phyloP scores from a whole-genome alignment of 2,113 vertebrate species.

The Oryzias melastigma region DNA sequence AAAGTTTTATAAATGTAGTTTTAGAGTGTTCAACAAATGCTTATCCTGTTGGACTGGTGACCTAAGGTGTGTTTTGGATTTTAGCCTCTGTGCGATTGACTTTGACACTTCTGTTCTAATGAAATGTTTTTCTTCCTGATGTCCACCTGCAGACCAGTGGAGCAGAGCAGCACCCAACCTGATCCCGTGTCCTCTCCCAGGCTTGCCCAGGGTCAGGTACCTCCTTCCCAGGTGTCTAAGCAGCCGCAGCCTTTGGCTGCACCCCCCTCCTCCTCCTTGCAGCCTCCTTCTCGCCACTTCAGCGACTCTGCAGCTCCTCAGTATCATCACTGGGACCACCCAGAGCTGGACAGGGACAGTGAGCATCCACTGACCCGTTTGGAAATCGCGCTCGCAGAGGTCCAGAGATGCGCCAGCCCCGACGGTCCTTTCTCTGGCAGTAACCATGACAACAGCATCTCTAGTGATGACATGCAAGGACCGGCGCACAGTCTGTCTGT shows the following conservation, averaged over 20 bases:
- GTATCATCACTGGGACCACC: constrained; percentile 18
- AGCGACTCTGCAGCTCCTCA: constrained; percentile 51
- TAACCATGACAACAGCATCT: constrained; percentile 38
- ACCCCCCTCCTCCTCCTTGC: constrained; percentile 43
- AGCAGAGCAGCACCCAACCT: constrained; percentile 50
- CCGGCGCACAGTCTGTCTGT: constrained; percentile 79
- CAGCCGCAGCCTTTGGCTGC: constrained; percentile 36
- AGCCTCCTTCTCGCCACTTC: constrained; percentile 45
- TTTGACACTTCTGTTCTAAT: no score
- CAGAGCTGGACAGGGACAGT: constrained; percentile 41
- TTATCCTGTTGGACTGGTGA: no score
- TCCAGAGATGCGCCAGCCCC: constrained; percentile 62
- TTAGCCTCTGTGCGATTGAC: no score
- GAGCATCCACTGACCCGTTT: constrained; percentile 72
- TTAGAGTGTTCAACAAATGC: no score
- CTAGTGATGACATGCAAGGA: constrained; percentile 46
- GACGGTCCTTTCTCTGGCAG: constrained; percentile 39
- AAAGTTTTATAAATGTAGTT: no score
- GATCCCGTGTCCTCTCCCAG: constrained; percentile 32
- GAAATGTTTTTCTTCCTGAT: not conserved
- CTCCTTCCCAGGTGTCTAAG: constrained; percentile 6
- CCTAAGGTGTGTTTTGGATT: no score
- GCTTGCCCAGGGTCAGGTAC: constrained; percentile 45
- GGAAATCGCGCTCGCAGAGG: constrained; percentile 74
- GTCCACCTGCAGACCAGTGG: constrained; percentile 46